Percentiles rank a stretch among this genome's conserved stretches.
These are phyloP conservation scores for Calvadosia cruxmelitensis DNA, from an alignment of 30 jellyfish, hydroid and myxozoan genomes.

Conservation along the genomic window DNA sequence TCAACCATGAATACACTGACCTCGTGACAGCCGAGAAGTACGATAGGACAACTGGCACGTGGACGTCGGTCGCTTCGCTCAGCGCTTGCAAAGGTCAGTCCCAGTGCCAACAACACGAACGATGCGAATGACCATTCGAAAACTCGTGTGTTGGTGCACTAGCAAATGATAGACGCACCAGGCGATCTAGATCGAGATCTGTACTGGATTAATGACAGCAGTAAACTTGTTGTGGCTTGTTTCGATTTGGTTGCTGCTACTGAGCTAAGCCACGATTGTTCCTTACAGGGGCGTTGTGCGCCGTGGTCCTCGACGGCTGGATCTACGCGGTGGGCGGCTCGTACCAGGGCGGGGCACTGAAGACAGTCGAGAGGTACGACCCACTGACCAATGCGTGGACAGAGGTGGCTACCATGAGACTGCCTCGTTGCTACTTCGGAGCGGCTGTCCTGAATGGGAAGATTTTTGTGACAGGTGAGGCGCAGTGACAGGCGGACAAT, in stretches of 20 bases:
- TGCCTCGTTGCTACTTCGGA: conserved; percentile 75
- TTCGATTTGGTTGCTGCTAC: too few species aligned
- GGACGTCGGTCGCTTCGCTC: conserved; percentile 58
- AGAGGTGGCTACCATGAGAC: conserved; percentile 50
- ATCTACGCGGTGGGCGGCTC: conserved; percentile 79
- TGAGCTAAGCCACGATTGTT: too few species aligned
- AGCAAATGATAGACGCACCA: too few species aligned
- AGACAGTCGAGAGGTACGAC: conserved; percentile 54
- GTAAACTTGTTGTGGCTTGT: too few species aligned
- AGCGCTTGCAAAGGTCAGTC: conserved; percentile 51
- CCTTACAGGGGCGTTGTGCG: conserved; percentile 50
- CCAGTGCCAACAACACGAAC: background rate
- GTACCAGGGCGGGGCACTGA: conserved; percentile 26
- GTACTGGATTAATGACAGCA: too few species aligned
- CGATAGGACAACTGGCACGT: conserved; percentile 18
- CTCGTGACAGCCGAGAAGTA: conserved; percentile 50
- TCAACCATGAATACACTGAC: conserved; percentile 25
- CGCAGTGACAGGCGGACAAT: background rate
- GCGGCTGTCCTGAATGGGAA: conserved; percentile 36
- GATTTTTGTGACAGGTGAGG: conserved; percentile 45
- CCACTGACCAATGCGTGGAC: conserved; percentile 64
- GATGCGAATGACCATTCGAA: too few species aligned
- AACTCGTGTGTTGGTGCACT: too few species aligned
- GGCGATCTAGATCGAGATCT: too few species aligned
- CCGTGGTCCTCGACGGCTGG: conserved; percentile 70